phyloP scores from a whole-genome alignment of 2,888 invertebrate species.

The Agrochola lota region DNA sequence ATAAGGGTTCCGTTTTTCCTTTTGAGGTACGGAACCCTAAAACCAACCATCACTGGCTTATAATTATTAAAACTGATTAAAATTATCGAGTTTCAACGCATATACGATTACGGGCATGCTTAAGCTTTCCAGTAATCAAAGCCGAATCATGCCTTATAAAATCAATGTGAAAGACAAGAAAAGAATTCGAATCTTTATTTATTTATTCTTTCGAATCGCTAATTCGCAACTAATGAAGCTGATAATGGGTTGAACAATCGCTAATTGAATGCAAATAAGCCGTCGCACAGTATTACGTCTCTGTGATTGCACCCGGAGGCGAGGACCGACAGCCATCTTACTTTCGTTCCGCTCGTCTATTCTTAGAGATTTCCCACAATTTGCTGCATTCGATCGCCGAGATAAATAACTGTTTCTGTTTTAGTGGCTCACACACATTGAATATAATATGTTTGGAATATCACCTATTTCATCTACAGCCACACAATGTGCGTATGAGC shows the following conservation, averaged over 20 bases:
- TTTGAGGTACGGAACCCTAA: no score
- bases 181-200: conserved; percentile 15
- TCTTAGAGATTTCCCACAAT: conserved; percentile 84
- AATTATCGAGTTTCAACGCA: no score
- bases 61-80: not conserved
- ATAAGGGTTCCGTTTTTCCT: no score
- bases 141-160: not conserved
- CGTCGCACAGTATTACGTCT: conserved; percentile 53
- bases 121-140: conserved; percentile 15
- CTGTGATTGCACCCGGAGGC: conserved; percentile 68
- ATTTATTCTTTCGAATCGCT: conserved; percentile 18
- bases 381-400: conserved; percentile 75
- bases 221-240: conserved; percentile 39
- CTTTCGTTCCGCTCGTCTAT: conserved; percentile 85
- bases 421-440: conserved; percentile 48
- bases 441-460: conserved; percentile 45
- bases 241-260: conserved; percentile 52
- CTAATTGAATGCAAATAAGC: conserved; percentile 61
- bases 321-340: conserved; percentile 72
- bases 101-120: not conserved
- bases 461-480: conserved; percentile 25
- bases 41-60: not conserved
- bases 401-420: conserved; percentile 69
- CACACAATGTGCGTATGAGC: conserved; percentile 12
- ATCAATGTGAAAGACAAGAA: conserved; percentile 1